Percentiles rank a stretch among this genome's conserved stretches.
phyloP scores from a whole-genome alignment of 1,140 invertebrate species.

The Papilio glaucus region DNA sequence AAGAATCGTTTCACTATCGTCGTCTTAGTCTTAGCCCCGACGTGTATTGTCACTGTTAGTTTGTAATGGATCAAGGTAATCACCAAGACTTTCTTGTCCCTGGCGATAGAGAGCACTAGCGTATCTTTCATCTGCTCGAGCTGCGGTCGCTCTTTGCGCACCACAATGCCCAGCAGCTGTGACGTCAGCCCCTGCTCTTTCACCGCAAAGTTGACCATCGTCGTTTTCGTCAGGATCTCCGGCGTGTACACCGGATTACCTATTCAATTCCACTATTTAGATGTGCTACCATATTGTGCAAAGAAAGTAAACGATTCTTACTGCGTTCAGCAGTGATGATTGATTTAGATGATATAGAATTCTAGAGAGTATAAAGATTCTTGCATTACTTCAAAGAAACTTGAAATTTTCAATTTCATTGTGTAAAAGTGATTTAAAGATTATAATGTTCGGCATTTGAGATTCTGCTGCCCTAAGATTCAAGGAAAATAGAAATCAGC shows the following conservation, averaged over 20 bases:
- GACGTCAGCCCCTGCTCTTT: conserved; percentile 94
- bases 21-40: background rate
- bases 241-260: conserved; percentile 96
- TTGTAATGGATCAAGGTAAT: background rate
- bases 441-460: too few species aligned
- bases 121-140: conserved; percentile 93
- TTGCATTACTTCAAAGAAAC: too few species aligned
- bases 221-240: conserved; percentile 95
- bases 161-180: conserved; percentile 93
- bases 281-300: background rate
- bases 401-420: too few species aligned
- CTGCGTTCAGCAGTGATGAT: background rate
- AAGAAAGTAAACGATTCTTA: background rate
- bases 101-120: conserved; percentile 87
- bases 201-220: conserved; percentile 96
- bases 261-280: conserved; percentile 29
- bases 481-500: too few species aligned
- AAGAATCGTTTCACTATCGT: background rate
- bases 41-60: background rate
- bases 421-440: too few species aligned
- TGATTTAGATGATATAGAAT: too few species aligned
- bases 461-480: too few species aligned
- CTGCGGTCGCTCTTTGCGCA: conserved; percentile 89
- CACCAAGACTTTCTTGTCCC: conserved; percentile 80
- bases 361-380: too few species aligned